phyloP scores from a whole-genome alignment of 2,797 vertebrate species.

The Eulemur mongoz region DNA sequence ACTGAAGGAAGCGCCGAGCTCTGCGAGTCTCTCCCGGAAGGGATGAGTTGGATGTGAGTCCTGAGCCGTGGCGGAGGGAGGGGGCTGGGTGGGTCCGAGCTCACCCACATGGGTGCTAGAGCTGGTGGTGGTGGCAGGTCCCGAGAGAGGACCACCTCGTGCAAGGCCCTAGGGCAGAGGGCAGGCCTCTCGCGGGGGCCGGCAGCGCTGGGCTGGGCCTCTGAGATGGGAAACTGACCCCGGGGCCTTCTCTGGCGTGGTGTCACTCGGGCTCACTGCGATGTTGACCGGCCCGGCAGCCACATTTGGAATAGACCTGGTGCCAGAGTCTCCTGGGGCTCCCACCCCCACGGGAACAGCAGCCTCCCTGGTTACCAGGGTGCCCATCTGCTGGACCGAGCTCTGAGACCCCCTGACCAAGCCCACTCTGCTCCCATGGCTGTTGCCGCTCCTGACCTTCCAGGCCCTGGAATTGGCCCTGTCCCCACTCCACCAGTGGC shows the following conservation, averaged over 20 bases:
- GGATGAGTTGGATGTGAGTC: constrained; percentile 76
- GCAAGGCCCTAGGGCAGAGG: background rate
- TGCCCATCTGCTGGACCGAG: background rate
- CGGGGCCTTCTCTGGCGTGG: background rate
- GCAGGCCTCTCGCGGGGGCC: background rate
- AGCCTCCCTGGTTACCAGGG: background rate
- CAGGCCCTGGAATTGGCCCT: background rate
- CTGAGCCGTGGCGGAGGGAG: constrained; percentile 65
- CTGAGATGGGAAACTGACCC: background rate
- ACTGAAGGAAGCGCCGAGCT: constrained; percentile 78
- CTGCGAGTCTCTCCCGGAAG: constrained; percentile 70
- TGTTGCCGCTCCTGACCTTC: background rate
- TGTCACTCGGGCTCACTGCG: background rate
- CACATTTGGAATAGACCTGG: background rate
- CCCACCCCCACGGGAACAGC: background rate
- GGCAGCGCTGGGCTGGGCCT: background rate
- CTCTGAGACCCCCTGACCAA: background rate
- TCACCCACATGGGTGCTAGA: background rate
- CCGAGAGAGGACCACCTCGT: rapidly evolving
- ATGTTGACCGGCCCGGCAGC: background rate
- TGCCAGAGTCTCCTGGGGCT: too few relatives aligned
- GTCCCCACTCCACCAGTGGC: background rate
- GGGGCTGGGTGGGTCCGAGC: constrained; percentile 69
- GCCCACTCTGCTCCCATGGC: too few relatives aligned
- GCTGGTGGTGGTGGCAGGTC: background rate